Percentiles rank a stretch among this genome's conserved stretches.
Conservation (phyloP, 92 coral and sea anemone genomes). For the Paragorgia papillata region DNA sequence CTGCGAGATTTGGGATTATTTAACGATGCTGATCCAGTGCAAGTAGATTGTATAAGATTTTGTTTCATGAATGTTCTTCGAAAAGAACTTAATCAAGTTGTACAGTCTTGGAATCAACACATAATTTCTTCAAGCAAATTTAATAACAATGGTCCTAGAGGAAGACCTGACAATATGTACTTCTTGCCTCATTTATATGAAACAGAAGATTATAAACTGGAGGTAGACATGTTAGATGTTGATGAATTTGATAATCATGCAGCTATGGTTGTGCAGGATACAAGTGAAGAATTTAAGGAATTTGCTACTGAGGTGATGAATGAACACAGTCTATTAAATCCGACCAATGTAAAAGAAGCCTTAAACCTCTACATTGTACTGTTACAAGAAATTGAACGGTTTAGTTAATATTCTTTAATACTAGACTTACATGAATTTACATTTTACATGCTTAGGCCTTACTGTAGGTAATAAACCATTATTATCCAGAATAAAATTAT, state of each 20-base stretch:
- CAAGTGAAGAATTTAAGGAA: constrained; percentile 44
- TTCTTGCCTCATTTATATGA: constrained; percentile 56
- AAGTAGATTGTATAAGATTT: constrained; percentile 57
- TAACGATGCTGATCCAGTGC: constrained; percentile 57
- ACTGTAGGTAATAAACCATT: no score
- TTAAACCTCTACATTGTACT: constrained; percentile 35
- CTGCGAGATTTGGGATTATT: constrained; percentile 53
- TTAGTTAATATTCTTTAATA: background rate
- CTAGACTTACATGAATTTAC: no score
- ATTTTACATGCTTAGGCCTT: no score
- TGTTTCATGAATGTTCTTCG: constrained; percentile 55
- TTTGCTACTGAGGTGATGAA: constrained; percentile 49
- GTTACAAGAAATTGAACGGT: constrained; percentile 10
- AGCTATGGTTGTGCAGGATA: constrained; percentile 37
- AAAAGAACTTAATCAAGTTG: constrained; percentile 50
- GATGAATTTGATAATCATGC: constrained; percentile 45
- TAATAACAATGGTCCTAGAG: constrained; percentile 52
- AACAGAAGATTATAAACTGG: constrained; percentile 52
- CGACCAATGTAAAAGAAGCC: constrained; percentile 38
- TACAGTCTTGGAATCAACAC: constrained; percentile 51
- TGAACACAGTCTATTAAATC: constrained; percentile 29
- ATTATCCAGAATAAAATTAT: no score
- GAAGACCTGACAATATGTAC: constrained; percentile 61
- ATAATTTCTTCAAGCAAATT: constrained; percentile 53
- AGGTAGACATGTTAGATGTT: constrained; percentile 41